Evolutionary conservation across 2,888 invertebrate genomes (phyloP), one percentile per base, ranked within the genome.

Genomic region (Tubulanus polymorphus): DNA sequence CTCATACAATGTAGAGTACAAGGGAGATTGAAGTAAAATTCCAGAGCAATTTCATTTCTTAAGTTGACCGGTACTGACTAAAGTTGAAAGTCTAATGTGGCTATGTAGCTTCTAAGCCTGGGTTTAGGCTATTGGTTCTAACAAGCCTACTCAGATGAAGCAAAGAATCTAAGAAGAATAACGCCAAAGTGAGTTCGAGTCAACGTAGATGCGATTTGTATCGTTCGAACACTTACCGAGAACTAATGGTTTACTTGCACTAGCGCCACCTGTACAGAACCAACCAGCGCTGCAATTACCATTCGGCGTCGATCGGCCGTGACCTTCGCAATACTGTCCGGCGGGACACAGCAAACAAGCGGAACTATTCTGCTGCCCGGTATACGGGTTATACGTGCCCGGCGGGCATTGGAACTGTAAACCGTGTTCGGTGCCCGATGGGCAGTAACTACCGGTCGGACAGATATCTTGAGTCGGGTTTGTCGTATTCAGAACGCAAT

Each of bases 241-340:
- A 10, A 70, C 64, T 3, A 66, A 54, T 3, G 75, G 75, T 56
- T 65, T 63, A 37, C 61, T 46, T 15, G 63, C 57, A 3, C 53
- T 57, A 6, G 74, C 68, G 1, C 70, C 71, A 26, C 72, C 73
- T n/a, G 70, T 65, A 60, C 75, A 76, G 68, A 69, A 76, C 69
- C 70, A 76, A 3, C 76, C 76, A 12, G 63, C 67, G 32, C 64
- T 63, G 59, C 76, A 76, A 60, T 68, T 66, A 1, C 68, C 75
- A 23, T 67, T 61, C 2, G 67, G 69, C 10, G 54, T 28, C 23
- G 56, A 55, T 6, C 67, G 58, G 6, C 72, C 74, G 0, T 56
- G 29, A 6, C 66, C 66, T n/a, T 61, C 60, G 55, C 76, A 76
- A 55, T 68, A 76, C 52, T 65, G 60, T 2, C 75, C 75, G 3